Evolutionary conservation across 1,140 invertebrate genomes (phyloP), one percentile per base, ranked within the genome.

Genomic region (Achatina immaculata): DNA sequence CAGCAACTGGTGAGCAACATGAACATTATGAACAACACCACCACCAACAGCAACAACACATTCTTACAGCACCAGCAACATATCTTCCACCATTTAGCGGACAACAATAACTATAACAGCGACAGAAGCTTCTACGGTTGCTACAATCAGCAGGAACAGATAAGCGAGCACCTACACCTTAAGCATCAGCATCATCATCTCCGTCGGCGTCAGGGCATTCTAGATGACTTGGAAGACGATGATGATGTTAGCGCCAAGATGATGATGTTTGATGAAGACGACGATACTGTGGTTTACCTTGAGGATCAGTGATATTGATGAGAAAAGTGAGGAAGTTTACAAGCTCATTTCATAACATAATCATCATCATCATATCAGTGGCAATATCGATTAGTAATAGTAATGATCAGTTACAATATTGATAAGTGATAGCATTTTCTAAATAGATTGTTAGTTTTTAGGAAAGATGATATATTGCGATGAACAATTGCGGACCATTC

Each of bases 1-100:
- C 97, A 99, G 90, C 97, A 98, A 90, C 93, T 99, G 83, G 96
- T 99, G 84, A 98, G 96, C 90, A 82, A 82, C 68, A 19, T 43
- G 16, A 80, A 58, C 68, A 80, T 55, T 43, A 36, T 99, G 84
- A 98, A 96, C 90, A 82, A 78, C 75, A 62, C 21, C 45, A 40
- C 19, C 40, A 28, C 1, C 38, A 73, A 45, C 71, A 73, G 38
- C 42, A 73, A 16, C 38, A 45, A 16, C 45, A 38, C 48, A 21
- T 77, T 77, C 38, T 55, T 77, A 24, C 7, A 51, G 6, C 55
- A 62, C 21, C 75, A 6, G 21, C 75, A 31, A 31, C 51, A 77
- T 48, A 34, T 9, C 58, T 77, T 16, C 75, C 51, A 77, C 75
- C 31, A 42, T 36, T 55, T 28, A 34, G 24, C 40, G 21, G 31